Conservation (phyloP, 2,888 invertebrate genomes). For the Coremacera marginata region DNA sequence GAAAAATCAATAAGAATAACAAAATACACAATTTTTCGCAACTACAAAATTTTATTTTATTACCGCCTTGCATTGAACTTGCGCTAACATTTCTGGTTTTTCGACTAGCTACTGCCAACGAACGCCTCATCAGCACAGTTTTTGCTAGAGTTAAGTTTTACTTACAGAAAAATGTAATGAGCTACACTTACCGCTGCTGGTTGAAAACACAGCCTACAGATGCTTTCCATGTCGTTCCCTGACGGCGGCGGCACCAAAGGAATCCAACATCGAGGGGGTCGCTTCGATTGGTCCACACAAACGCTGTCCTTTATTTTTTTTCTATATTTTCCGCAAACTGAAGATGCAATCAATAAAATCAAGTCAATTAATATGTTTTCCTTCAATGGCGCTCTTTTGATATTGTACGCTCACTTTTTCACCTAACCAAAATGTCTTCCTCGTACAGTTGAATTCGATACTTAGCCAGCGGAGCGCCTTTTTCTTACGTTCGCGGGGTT, state of each 20-base stretch:
- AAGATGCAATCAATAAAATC: background rate
- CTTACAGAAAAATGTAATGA: background rate
- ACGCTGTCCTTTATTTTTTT: constrained; percentile 17
- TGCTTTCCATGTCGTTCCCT: constrained; percentile 66
- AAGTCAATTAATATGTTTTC: too few relatives aligned
- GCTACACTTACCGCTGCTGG: constrained; percentile 65
- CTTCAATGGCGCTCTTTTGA: constrained; percentile 14
- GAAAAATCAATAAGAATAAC: constrained; percentile 66
- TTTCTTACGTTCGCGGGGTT: background rate
- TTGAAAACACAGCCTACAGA: constrained; percentile 69
- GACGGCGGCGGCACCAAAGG: constrained; percentile 35
- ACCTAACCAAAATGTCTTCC: constrained; percentile 25
- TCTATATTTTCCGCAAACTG: background rate
- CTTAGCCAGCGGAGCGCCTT: constrained; percentile 49
- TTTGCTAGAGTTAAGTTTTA: constrained; percentile 36
- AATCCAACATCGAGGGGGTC: constrained; percentile 46
- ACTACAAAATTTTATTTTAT: constrained; percentile 20
- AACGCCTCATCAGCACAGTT: constrained; percentile 38
- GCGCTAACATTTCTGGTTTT: background rate
- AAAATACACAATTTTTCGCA: constrained; percentile 59
- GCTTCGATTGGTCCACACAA: constrained; percentile 18
- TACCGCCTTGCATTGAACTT: too few relatives aligned
- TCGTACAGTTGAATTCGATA: background rate
- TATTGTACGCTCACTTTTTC: constrained; percentile 6
- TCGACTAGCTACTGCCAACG: background rate